Base-by-base conservation (phyloP, 1,140 invertebrate species). In the Nephotettix cincticeps region DNA sequence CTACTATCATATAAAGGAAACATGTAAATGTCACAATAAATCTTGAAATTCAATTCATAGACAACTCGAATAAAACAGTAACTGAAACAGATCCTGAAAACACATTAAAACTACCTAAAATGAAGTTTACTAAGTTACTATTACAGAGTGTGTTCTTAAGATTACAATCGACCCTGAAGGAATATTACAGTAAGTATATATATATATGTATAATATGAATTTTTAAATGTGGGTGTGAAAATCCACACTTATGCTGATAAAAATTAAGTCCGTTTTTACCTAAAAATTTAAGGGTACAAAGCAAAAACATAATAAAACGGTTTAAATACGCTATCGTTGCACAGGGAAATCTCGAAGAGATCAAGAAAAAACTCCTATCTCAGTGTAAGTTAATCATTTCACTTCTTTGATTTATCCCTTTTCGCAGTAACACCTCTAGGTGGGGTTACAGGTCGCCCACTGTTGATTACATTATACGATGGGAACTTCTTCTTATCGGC, bases 401-500 rank as follows among this genome's bases (percentile, higher is more conserved):
- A 51, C 47, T 51, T 51, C 47, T 51, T 51, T 6, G 47, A 51
- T 84, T 91, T 91, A 83, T 92, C 91, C 83, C 92, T 94, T 86
- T 94, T 94, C 84, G 93, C 93, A 76, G 91, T 89, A 74, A 91
- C 91, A 76, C 89, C 90, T 75, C 95, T 86, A 70, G 96, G 96
- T 77, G 96, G 96, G 79, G 96, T 98, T 74, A 91, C 88, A 76
- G 92, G 92, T 77, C 92, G 87, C 74, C 90, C 90, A 76, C 90
- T 87, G 75, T 91, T 92, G 81, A 91, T 86, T 70, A 89, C 89
- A 63, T 89, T 88, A 83, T 99, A 99, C 78, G 98, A 95, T 4
- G 47, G 47, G 82, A 99, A 99, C 56, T 96, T 95, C 84, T 97
- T 94, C 84, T 99, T 99, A 84, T 99, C 97, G 17, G 96, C 96